These are phyloP conservation scores for Pemphigus obesinymphae DNA, from an alignment of 1,140 invertebrate species.

Conservation along the genomic window DNA sequence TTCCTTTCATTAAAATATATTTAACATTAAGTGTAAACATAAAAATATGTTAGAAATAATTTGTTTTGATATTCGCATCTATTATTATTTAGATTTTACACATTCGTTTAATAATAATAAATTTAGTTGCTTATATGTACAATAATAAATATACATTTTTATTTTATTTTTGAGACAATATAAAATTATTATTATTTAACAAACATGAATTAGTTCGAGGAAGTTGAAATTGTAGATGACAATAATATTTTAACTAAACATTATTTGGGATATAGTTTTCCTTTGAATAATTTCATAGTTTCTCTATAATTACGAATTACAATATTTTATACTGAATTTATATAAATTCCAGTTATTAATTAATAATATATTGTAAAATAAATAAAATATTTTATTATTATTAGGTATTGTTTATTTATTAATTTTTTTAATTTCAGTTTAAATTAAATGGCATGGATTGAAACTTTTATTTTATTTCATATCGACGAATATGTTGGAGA, in stretches of 20 bases:
- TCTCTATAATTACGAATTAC: no score
- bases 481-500: not conserved
- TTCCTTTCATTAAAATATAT: not conserved
- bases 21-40: not conserved
- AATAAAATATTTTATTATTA: not conserved
- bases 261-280: no score
- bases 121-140: no score
- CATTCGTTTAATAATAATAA: no score
- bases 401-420: not conserved
- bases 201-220: not conserved
- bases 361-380: not conserved
- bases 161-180: not conserved
- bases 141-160: no score
- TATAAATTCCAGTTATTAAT: not conserved
- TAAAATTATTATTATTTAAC: not conserved
- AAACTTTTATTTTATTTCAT: not conserved
- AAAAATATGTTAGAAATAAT: not conserved
- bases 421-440: constrained; percentile 22
- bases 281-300: no score
- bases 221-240: not conserved
- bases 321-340: not conserved
- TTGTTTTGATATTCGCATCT: not conserved
- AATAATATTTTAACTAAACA: no score
- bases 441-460: constrained; percentile 7
- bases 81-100: no score